Base-by-base conservation (phyloP, 2,797 vertebrate genomes). In the Acipenser transmontanus region DNA sequence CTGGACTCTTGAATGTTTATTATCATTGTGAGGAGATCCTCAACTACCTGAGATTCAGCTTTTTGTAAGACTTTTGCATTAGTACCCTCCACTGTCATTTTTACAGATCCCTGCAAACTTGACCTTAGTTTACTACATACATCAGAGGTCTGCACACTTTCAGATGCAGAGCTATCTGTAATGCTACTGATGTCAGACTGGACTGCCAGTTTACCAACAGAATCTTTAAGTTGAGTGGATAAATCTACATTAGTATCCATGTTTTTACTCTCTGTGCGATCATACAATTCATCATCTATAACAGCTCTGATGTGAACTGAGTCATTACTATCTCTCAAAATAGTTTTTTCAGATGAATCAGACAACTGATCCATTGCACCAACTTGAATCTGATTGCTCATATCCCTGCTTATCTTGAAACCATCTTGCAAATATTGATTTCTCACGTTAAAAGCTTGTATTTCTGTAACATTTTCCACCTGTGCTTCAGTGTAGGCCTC, bases 51-150 rank as follows among this genome's bases (percentile, higher is more conserved):
- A 59, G 8, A 59, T 71, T 82, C 67, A 34, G 61, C 62, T 34
- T 70, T 73, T 64, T 74, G 66, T 11, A 76, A 74, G 69, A 77
- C 77, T 59, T 71, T 68, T 14, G 71, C 68, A 68, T 70, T 20
- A 20, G 47, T n/a, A 52, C 12, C 47, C 6, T 72, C 72, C 8
- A 54, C 56, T 47, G 67, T 61, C 1, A 63, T 59, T 49, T 74
- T 70, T 5, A 50, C 71, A 6, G 71, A 34, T 1, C 79, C 71
- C 49, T 75, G 69, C 49, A 66, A 49, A 68, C 11, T n/a, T 47
- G 63, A 20, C 48, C 49, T 64, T 12, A 63, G 52, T 69, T 64
- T 60, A 66, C 70, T 62, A 68, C 68, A 75, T 70, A 63, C 49
- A 20, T 56, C 34, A 13, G 76, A 68, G 34, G 34, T 34, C 34